Conservation (phyloP, 2,888 invertebrate species). For the Odontocolon sp. region DNA sequence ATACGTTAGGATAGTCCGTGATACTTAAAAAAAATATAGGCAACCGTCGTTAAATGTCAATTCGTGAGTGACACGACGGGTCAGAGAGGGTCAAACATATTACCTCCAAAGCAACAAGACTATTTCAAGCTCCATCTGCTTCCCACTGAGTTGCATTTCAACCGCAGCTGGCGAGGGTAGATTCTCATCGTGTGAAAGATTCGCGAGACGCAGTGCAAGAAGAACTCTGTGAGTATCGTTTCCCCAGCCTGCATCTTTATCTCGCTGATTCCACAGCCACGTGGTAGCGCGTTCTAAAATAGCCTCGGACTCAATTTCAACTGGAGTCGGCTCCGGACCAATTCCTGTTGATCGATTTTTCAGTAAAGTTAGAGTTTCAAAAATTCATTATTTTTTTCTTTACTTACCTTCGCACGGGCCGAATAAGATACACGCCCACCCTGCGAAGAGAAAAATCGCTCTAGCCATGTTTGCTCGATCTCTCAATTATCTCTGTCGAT, state of each 20-base stretch:
- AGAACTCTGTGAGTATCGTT: constrained; percentile 93
- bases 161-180: constrained; percentile 84
- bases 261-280: constrained; percentile 88
- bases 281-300: constrained; percentile 87
- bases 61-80: not conserved
- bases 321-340: constrained; percentile 35
- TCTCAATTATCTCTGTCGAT: constrained; percentile 69
- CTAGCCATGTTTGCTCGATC: constrained; percentile 73
- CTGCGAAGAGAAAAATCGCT: constrained; percentile 69
- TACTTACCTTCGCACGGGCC: constrained; percentile 70
- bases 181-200: constrained; percentile 83
- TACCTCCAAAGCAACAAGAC: constrained; percentile 91
- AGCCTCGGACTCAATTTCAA: constrained; percentile 79
- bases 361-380: not conserved
- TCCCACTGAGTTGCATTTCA: constrained; percentile 89
- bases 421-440: constrained; percentile 65
- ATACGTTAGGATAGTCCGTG: not conserved
- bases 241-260: constrained; percentile 90
- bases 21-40: not conserved
- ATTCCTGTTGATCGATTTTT: constrained; percentile 44
- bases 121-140: constrained; percentile 94
- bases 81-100: constrained; percentile 3
- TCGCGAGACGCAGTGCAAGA: constrained; percentile 88
- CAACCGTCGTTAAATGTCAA: constrained; percentile 12
- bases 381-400: not conserved